These are phyloP conservation scores for Pilophorus perplexus DNA, from an alignment of 2,888 invertebrate genomes.

Conservation along the genomic window DNA sequence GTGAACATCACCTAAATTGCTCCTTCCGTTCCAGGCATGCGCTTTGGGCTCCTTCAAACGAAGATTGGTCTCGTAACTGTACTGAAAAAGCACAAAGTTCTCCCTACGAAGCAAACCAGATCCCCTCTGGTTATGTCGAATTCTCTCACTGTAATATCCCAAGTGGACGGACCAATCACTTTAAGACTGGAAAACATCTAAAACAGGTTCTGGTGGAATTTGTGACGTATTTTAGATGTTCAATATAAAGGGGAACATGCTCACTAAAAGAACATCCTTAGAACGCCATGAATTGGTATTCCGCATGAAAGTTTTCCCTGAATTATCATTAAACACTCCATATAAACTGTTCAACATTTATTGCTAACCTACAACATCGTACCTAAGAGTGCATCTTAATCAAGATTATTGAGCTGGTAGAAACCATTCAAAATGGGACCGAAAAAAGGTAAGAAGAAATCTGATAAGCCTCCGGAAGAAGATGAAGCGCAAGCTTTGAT, in stretches of 20 bases:
- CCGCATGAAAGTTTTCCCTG: too few species aligned
- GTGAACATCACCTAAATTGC: too few species aligned
- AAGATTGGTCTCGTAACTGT: constrained; percentile 44
- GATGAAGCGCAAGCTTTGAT: neutral
- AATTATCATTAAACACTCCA: too few species aligned
- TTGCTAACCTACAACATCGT: too few species aligned
- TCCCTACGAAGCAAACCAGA: constrained; percentile 4
- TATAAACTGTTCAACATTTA: too few species aligned
- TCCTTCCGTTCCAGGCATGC: constrained; percentile 44
- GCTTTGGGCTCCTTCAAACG: constrained; percentile 44
- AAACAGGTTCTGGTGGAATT: too few species aligned
- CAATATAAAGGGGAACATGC: too few species aligned
- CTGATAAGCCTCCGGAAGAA: neutral
- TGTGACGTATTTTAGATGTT: too few species aligned
- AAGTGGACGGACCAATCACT: neutral
- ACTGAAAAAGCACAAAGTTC: constrained; percentile 29
- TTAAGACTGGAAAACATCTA: neutral
- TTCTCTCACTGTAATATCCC: neutral
- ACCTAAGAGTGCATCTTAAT: too few species aligned
- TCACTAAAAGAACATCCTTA: too few species aligned
- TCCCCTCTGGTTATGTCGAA: constrained; percentile 1
- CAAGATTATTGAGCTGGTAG: too few species aligned
- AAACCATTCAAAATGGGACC: constrained; percentile 21
- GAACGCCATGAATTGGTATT: too few species aligned
- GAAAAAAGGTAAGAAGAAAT: constrained; percentile 17